Evolutionary conservation across 2,888 invertebrate species (phyloP), one percentile per base, ranked within the genome.

Genomic region (Lasioglossum calceatum): DNA sequence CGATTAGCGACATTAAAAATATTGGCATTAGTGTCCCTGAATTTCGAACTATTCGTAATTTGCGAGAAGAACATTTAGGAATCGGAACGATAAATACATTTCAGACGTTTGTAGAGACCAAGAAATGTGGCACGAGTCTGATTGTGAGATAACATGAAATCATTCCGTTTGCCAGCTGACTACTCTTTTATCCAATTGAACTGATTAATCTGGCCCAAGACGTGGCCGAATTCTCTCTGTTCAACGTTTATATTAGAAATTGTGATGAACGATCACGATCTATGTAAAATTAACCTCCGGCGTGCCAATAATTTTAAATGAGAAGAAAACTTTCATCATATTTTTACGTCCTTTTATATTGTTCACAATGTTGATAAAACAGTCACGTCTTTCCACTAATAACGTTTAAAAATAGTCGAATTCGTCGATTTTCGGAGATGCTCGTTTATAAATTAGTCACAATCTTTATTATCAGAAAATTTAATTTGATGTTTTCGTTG

Each of bases 131-230:
- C 32, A 50, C 44, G 4, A 12, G 10, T 10, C 32, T 2, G n/a
- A n/a, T n/a, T n/a, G n/a, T n/a, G 73, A 50, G 36, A 73, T 73
- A 50, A 73, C 19, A 27, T 27, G 47, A 50, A 47, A 73, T 73
- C 32, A 27, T 32, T 73, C 42, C 19, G 73, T 47, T 73, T 50
- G 47, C 47, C 50, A 50, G 73, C 47, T 47, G 73, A 73, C 73
- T 73, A 32, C 73, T 73, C 23, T 54, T 50, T 36, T 39, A 70
- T 10, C 39, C 70, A 70, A 70, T 70, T 70, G 70, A 36, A 73
- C 73, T 32, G 47, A 73, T 73, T 73, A 50, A 73, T 19, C 32
- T 23, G 23, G 19, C 19, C 10, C 32, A 19, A 19, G 27, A 16
- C 16, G 72, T 27, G 42, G 16, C 14, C 27, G 27, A 44, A 72